Base-by-base conservation (phyloP, 1,140 invertebrate genomes). In the Drosophila equinoxialis region DNA sequence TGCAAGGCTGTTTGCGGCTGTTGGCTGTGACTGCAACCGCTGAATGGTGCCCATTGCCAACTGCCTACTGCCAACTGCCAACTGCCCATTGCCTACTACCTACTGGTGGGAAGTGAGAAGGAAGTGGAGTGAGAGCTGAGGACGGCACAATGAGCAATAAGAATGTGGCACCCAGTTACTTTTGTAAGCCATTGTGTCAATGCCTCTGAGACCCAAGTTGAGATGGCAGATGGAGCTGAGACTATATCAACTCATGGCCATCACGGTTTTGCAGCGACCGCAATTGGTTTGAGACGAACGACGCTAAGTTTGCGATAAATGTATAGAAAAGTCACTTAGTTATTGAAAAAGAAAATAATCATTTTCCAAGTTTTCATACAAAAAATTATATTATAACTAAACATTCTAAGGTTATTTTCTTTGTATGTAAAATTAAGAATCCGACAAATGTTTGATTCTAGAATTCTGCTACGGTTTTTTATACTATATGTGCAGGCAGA, bases 181-280 rank as follows among this genome's bases (percentile, higher is more conserved):
- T 68, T 69, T 57, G 17, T 51, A 51, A 68, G 75, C 71, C 74
- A 68, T 82, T 87, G 83, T 86, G 82, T 86, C 83, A 89, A 89
- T 87, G 72, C 69, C 75, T 75, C 66, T 35, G 67, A 51, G 64
- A 67, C 71, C 45, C 8, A n/a, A 23, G 45, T 51, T 51, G 45
- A 51, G 45, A 51, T 23, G 45, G 17, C 45, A 51, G 17, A 23
- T n/a, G 45, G 20, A 11, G 45, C 17, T 1, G 42, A 45, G 45
- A 51, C 17, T 23, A 51, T 89, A 84, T 87, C 84, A 83, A 77
- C 69, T 87, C 84, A 89, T 77, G 84, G 84, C 77, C 84, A 89
- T 89, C 83, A 71, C 55, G 68, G 58, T 60, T 30, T 20, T 11
- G 14, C 4, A 39, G 60, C 20, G 20, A 42, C 60, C 45, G 26